phyloP scores from a whole-genome alignment of 2,888 invertebrate species.

The Deilephila elpenor region DNA sequence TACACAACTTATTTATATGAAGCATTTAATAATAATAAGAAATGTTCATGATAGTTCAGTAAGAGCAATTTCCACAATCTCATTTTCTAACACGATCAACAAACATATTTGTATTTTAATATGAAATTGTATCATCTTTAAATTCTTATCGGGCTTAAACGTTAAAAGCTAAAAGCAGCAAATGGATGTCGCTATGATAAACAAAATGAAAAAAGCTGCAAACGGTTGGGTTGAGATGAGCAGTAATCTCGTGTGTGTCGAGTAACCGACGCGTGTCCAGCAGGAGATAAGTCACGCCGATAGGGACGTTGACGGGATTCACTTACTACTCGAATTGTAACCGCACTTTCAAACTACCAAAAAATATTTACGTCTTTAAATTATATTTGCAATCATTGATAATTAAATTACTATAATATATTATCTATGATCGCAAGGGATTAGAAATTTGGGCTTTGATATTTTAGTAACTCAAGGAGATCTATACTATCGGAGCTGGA shows the following conservation, averaged over 20 bases:
- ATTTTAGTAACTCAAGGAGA: too few relatives aligned
- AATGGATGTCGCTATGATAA: constrained; percentile 3
- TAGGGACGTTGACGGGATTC: background rate
- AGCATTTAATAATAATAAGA: too few relatives aligned
- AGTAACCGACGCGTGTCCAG: constrained; percentile 55
- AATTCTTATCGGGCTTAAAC: background rate
- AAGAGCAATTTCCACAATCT: background rate
- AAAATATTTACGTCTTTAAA: too few relatives aligned
- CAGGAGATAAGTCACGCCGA: constrained; percentile 45
- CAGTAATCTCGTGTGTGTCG: constrained; percentile 54
- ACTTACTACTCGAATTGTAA: background rate
- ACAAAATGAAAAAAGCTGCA: constrained; percentile 1
- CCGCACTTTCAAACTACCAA: background rate
- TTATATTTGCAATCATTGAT: too few relatives aligned
- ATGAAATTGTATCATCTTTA: constrained; percentile 1
- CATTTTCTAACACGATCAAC: background rate
- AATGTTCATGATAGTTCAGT: background rate
- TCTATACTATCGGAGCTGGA: too few relatives aligned
- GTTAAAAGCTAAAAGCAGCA: background rate
- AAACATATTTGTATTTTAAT: background rate
- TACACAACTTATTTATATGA: too few relatives aligned
- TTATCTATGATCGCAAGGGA: too few relatives aligned
- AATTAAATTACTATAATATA: too few relatives aligned
- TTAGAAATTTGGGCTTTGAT: too few relatives aligned
- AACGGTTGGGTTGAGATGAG: background rate